A percentile compares a stretch with the other conserved stretches of the same genome.
These are phyloP conservation scores for Platyura marginata DNA, from an alignment of 1,140 invertebrate genomes.

Conservation along the genomic window DNA sequence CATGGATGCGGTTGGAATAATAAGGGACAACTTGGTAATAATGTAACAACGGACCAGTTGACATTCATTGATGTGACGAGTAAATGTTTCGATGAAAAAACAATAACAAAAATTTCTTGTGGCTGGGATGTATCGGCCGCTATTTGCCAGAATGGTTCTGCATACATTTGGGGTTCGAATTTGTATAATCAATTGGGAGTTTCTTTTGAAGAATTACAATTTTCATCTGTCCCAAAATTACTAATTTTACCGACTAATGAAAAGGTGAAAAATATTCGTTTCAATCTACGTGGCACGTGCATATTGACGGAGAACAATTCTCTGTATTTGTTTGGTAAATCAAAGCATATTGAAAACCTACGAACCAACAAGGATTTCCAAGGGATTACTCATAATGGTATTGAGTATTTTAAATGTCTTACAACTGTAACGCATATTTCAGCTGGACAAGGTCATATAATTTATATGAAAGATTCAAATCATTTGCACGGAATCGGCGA, in stretches of 20 bases:
- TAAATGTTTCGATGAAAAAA: conserved; percentile 24
- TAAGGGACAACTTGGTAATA: conserved; percentile 54
- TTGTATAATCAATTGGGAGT: conserved; percentile 50
- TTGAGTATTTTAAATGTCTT: neutral
- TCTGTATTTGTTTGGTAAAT: conserved; percentile 16
- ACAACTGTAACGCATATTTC: conserved; percentile 12
- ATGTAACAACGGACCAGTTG: conserved; percentile 7
- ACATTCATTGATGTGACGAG: conserved; percentile 9
- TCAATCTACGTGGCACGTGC: conserved; percentile 47
- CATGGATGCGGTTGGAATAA: conserved; percentile 79
- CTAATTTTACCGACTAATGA: conserved; percentile 18
- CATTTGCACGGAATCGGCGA: conserved; percentile 38
- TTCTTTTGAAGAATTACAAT: conserved; percentile 26
- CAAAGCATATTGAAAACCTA: conserved; percentile 6
- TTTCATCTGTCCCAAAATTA: conserved; percentile 20
- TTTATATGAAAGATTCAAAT: conserved; percentile 26
- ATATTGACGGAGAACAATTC: conserved; percentile 37
- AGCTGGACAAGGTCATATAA: conserved; percentile 56
- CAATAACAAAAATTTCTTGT: conserved; percentile 38
- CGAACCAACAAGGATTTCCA: neutral
- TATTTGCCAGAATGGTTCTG: conserved; percentile 36
- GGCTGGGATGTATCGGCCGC: conserved; percentile 55
- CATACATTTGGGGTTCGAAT: conserved; percentile 63
- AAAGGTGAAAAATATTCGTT: conserved; percentile 24
- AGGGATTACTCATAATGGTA: neutral